Conservation (phyloP, 2,113 vertebrate genomes). For the Psittacus erithacus region DNA sequence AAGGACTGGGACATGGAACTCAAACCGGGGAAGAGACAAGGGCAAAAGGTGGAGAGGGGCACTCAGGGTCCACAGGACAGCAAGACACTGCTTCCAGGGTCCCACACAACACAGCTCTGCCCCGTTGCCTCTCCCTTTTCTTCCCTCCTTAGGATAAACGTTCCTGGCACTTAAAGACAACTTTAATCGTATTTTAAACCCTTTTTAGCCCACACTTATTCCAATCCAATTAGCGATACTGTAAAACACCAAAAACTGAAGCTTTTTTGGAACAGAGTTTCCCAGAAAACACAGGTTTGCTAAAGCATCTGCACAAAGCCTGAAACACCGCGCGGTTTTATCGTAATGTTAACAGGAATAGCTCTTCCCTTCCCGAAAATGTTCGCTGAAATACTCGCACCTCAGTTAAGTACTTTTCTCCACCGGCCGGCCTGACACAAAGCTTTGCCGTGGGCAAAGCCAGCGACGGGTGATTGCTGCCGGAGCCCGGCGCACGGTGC, state of each 20-base stretch:
- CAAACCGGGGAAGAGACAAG: background rate
- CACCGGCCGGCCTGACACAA: background rate
- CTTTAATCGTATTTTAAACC: background rate
- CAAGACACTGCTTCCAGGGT: background rate
- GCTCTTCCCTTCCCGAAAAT: background rate
- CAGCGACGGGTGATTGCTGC: accelerated
- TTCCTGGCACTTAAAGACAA: background rate
- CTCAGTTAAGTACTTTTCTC: background rate
- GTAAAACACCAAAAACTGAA: accelerated
- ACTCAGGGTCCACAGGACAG: background rate
- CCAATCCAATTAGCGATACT: background rate
- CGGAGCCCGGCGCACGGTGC: background rate
- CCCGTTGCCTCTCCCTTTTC: background rate
- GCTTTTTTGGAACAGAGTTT: accelerated
- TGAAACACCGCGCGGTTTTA: too few relatives aligned
- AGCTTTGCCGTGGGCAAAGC: background rate
- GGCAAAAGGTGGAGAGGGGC: background rate
- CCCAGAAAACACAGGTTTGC: background rate
- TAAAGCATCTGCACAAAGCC: background rate
- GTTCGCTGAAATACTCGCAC: accelerated
- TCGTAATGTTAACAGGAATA: accelerated
- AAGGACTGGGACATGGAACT: background rate
- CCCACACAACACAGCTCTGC: background rate
- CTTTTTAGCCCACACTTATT: background rate
- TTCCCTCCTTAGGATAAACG: background rate